These are phyloP conservation scores for Amitus sp. DNA, from an alignment of 2,888 invertebrate species.

Conservation along the genomic window DNA sequence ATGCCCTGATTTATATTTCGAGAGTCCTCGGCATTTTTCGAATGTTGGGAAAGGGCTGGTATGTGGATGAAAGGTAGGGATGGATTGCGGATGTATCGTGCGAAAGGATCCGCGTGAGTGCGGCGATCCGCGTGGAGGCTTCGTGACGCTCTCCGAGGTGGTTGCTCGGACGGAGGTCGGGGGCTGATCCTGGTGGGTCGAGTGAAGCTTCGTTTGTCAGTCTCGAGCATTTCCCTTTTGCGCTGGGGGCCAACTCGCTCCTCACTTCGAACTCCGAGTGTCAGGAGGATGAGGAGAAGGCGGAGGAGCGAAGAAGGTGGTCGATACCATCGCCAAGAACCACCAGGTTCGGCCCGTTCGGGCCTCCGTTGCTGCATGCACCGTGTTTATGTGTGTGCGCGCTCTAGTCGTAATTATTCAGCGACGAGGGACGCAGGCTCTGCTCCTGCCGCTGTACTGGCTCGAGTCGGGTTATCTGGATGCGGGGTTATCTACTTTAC, in stretches of 20 bases:
- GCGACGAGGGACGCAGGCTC: conserved; percentile 52
- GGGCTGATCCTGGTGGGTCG: conserved; percentile 34
- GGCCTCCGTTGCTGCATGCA: conserved; percentile 55
- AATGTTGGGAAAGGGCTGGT: too few relatives aligned
- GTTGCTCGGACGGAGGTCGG: conserved; percentile 22
- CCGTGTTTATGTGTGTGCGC: too few relatives aligned
- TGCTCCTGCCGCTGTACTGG: conserved; percentile 37
- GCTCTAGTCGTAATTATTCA: conserved; percentile 64
- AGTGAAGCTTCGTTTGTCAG: conserved; percentile 23
- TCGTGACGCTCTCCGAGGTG: conserved; percentile 19
- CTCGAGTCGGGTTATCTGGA: conserved; percentile 59
- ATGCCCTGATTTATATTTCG: too few relatives aligned
- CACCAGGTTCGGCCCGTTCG: conserved; percentile 62
- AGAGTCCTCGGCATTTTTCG: too few relatives aligned
- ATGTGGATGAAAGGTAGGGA: too few relatives aligned
- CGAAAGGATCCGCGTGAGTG: conserved; percentile 30
- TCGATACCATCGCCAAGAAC: conserved; percentile 61
- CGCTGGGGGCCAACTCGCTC: conserved; percentile 36
- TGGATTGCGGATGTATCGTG: conserved; percentile 16
- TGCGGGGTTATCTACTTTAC: conserved; percentile 62
- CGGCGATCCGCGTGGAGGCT: too few relatives aligned
- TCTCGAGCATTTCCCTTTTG: conserved; percentile 27
- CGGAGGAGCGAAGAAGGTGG: conserved; percentile 34
- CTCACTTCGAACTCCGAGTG: conserved; percentile 30
- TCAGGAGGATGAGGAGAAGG: conserved; percentile 25